A percentile compares a stretch with the other conserved stretches of the same genome.
Evolutionary conservation across 2,113 vertebrate species (phyloP).

Genomic region (Sakesphorus luctuosus): DNA sequence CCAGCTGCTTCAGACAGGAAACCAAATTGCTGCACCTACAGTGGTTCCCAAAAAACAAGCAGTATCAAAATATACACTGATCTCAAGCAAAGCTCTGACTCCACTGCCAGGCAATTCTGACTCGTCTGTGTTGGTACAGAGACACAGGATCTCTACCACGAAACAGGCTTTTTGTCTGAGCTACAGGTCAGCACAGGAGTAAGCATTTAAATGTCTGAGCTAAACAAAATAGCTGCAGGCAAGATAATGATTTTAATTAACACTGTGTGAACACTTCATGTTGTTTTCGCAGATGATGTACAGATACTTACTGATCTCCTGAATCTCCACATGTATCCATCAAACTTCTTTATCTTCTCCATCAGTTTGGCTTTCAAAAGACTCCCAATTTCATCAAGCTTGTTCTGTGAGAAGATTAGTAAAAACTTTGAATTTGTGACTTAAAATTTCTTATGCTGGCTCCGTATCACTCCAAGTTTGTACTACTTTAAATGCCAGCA

Average conservation of each 20-base stretch:
- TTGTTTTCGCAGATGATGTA: not conserved
- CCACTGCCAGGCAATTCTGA: not conserved
- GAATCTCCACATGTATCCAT: slow-evolving; percentile 52
- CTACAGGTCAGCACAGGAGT: not conserved
- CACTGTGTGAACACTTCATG: not conserved
- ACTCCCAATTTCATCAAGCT: slow-evolving; percentile 66
- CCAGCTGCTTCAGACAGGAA: slow-evolving; percentile 71
- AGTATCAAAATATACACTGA: not conserved
- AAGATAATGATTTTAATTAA: not conserved
- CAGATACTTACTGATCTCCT: slow-evolving; percentile 42
- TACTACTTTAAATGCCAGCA: not conserved
- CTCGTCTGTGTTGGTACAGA: not conserved
- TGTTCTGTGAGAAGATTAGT: slow-evolving; percentile 66
- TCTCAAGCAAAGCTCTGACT: not conserved
- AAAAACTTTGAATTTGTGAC: not conserved
- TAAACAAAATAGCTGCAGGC: not conserved
- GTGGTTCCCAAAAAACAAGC: not conserved
- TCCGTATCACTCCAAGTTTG: not conserved
- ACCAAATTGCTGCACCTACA: slow-evolving; percentile 70
- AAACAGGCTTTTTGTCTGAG: not conserved
- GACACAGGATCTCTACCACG: not conserved
- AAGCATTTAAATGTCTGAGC: not conserved
- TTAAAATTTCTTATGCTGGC: not conserved
- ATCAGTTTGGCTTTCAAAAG: slow-evolving; percentile 70
- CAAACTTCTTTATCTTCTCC: slow-evolving; percentile 73